Percentiles rank a stretch among this genome's conserved stretches.
Conservation (phyloP, 2,113 vertebrate genomes). For the Meleagris gallopavo region DNA sequence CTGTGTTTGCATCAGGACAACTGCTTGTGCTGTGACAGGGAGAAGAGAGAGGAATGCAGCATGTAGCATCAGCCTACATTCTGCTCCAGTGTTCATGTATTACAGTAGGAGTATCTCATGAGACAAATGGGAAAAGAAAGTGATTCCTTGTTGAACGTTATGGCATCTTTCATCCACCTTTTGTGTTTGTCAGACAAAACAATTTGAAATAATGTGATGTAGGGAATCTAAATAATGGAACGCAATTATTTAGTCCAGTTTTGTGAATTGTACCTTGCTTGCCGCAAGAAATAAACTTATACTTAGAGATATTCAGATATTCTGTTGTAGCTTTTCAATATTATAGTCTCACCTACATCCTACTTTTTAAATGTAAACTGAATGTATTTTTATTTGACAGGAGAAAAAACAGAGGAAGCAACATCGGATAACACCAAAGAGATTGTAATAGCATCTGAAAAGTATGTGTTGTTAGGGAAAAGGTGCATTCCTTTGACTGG, state of each 20-base stretch:
- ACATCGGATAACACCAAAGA: conserved; percentile 48
- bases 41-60: background rate
- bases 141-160: background rate
- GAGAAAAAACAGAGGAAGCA: conserved; percentile 2
- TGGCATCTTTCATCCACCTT: background rate
- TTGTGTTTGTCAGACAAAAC: background rate
- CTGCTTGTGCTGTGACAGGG: background rate
- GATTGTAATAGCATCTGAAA: conserved; percentile 65
- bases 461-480: conserved; percentile 62
- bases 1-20: background rate
- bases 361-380: background rate
- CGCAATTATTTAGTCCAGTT: background rate
- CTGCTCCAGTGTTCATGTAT: background rate
- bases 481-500: background rate
- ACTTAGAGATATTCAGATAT: background rate
- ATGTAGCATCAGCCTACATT: background rate
- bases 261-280: background rate
- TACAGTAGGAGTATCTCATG: background rate
- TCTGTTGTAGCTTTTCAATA: background rate
- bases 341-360: background rate
- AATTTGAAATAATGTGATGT: background rate
- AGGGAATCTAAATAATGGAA: background rate
- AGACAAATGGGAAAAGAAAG: background rate
- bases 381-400: conserved; percentile 48
- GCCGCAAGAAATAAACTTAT: background rate